Evolutionary conservation across 2,797 vertebrate species (phyloP).

Genomic region (Alauda arvensis): DNA sequence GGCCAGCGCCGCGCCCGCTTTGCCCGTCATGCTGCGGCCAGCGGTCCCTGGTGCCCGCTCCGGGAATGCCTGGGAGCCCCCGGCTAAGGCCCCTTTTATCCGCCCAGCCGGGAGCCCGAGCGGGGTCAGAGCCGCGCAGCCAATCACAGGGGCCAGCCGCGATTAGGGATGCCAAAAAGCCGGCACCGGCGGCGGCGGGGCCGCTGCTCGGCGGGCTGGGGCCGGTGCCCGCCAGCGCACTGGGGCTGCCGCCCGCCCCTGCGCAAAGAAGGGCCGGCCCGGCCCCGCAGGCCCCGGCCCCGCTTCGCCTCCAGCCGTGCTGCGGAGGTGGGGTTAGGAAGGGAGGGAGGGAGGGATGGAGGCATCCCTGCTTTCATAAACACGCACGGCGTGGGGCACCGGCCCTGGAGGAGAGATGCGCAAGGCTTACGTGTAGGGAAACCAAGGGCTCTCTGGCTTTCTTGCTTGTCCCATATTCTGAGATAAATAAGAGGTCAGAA

Average conservation of each 20-base stretch:
- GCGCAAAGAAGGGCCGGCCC: background rate
- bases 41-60: conserved; percentile 88
- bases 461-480: background rate
- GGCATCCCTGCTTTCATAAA: background rate
- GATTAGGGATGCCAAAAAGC: conserved; percentile 86
- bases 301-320: background rate
- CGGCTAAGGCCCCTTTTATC: conserved; percentile 94
- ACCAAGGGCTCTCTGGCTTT: accelerated
- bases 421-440: background rate
- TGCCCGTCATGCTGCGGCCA: conserved; percentile 87
- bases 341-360: background rate
- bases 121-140: conserved; percentile 87
- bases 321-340: background rate
- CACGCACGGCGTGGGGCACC: background rate
- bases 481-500: background rate
- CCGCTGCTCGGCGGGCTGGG: conserved; percentile 6
- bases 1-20: conserved; percentile 85
- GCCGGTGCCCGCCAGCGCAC: background rate
- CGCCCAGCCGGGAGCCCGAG: conserved; percentile 92
- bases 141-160: conserved; percentile 89
- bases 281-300: background rate
- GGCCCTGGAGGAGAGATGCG: background rate
- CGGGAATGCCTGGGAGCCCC: conserved; percentile 84
- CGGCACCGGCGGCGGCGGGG: conserved; percentile 42
- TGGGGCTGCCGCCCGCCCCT: background rate